Evolutionary conservation across 2,888 invertebrate species (phyloP).

Genomic region (Epinotia demarniana): DNA sequence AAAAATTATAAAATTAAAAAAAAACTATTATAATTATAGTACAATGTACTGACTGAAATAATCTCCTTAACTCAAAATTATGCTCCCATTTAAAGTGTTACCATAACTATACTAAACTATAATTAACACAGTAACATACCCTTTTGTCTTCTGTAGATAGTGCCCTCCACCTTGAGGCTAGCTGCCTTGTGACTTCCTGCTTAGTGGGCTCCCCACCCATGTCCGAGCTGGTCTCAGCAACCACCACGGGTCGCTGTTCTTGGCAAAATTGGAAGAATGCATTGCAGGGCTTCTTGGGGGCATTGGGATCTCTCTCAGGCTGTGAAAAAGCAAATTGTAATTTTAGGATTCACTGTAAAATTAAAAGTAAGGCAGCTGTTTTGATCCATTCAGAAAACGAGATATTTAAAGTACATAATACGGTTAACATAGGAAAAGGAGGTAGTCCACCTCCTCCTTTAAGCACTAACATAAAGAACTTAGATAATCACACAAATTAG

Average conservation of each 20-base stretch:
- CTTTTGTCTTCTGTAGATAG: slow-evolving; percentile 88
- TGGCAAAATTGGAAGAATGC: slow-evolving; percentile 93
- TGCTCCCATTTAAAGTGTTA: neutral
- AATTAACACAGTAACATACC: slow-evolving; percentile 67
- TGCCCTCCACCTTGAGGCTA: slow-evolving; percentile 90
- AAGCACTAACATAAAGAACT: neutral
- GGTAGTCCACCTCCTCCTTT: neutral
- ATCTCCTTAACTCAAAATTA: neutral
- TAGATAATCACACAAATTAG: neutral
- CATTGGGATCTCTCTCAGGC: slow-evolving; percentile 88
- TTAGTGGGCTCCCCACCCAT: slow-evolving; percentile 89
- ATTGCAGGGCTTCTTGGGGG: slow-evolving; percentile 91
- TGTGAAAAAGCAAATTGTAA: slow-evolving; percentile 54
- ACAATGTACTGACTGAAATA: too few species aligned
- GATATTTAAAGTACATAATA: too few species aligned
- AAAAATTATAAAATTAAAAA: too few species aligned
- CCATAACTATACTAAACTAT: neutral
- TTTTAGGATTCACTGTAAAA: neutral
- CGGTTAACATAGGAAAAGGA: too few species aligned
- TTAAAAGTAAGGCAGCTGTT: neutral
- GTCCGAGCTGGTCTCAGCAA: slow-evolving; percentile 86
- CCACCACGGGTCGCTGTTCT: slow-evolving; percentile 89
- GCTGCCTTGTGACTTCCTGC: slow-evolving; percentile 89
- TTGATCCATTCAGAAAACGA: neutral
- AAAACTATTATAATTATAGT: too few species aligned